Conservation (phyloP, 2,888 invertebrate genomes). For the Heliothis peltigera region DNA sequence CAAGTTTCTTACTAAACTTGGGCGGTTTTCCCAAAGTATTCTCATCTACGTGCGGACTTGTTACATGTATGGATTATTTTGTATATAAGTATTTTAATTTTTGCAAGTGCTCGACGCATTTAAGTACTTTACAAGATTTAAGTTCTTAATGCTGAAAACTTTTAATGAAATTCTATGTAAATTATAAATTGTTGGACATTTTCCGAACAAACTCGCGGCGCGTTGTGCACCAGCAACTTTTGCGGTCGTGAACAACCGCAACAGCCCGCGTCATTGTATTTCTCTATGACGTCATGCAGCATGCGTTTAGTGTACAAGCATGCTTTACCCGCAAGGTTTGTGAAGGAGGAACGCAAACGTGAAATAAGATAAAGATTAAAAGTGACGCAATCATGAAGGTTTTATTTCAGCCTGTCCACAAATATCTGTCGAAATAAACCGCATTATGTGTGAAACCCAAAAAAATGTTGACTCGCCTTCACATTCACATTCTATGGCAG, state of each 20-base stretch:
- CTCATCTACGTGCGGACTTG: slow-evolving; percentile 15
- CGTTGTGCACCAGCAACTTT: slow-evolving; percentile 19
- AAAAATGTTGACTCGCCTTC: not conserved
- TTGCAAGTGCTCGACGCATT: slow-evolving; percentile 1
- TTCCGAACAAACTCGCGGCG: slow-evolving; percentile 7
- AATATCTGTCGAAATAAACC: not conserved
- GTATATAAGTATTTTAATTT: not conserved
- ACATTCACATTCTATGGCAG: slow-evolving; percentile 11
- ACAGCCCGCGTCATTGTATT: not conserved
- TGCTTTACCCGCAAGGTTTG: not conserved
- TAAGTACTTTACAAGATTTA: slow-evolving; percentile 34
- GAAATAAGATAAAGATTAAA: not conserved
- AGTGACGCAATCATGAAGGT: not conserved
- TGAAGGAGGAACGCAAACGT: too few relatives aligned
- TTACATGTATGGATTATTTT: slow-evolving; percentile 29
- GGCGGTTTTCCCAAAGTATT: slow-evolving; percentile 24
- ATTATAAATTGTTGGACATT: slow-evolving; percentile 34
- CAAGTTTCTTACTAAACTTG: slow-evolving; percentile 25
- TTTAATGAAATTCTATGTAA: slow-evolving; percentile 44
- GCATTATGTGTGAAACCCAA: not conserved
- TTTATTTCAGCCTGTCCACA: not conserved
- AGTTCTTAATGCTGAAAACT: slow-evolving; percentile 39
- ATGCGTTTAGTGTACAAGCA: not conserved
- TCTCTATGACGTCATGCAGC: not conserved
- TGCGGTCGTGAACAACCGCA: slow-evolving; percentile 24